A percentile compares a stretch with the other conserved stretches of the same genome.
Conservation (phyloP, 2,797 vertebrate genomes). For the Muraenolepis orangiensis region DNA sequence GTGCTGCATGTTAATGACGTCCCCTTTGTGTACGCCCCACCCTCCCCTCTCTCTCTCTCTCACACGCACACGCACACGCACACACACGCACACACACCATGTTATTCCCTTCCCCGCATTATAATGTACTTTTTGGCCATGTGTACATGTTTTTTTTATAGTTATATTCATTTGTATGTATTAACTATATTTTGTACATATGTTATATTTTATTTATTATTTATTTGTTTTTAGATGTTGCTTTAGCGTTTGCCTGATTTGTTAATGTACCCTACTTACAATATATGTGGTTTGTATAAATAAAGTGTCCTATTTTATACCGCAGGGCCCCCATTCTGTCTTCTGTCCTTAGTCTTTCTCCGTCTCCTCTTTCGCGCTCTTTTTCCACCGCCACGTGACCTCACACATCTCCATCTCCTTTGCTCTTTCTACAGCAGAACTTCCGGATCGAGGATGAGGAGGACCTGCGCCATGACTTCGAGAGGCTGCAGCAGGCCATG, state of each 20-base stretch:
- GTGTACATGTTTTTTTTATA: background rate
- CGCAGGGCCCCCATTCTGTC: background rate
- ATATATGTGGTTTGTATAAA: background rate
- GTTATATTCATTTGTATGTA: no score
- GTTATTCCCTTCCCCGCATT: background rate
- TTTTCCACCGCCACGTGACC: background rate
- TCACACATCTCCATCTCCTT: background rate
- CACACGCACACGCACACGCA: background rate
- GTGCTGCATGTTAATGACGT: conserved; percentile 56
- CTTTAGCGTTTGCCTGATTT: background rate
- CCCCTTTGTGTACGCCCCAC: conserved; percentile 39
- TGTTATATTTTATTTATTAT: background rate
- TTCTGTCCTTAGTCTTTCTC: background rate
- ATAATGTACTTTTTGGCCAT: background rate
- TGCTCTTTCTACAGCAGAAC: conserved; percentile 79
- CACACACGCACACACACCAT: no score
- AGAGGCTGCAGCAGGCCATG: conserved; percentile 98
- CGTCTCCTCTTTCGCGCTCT: background rate
- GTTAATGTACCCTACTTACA: background rate
- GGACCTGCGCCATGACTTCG: conserved; percentile 92
- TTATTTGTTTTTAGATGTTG: background rate
- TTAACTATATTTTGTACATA: background rate
- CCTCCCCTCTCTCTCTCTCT: background rate
- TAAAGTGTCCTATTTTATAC: background rate
- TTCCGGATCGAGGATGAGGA: conserved; percentile 97